Conservation (phyloP, 2,113 vertebrate species). For the Lepisosteus oculatus region DNA sequence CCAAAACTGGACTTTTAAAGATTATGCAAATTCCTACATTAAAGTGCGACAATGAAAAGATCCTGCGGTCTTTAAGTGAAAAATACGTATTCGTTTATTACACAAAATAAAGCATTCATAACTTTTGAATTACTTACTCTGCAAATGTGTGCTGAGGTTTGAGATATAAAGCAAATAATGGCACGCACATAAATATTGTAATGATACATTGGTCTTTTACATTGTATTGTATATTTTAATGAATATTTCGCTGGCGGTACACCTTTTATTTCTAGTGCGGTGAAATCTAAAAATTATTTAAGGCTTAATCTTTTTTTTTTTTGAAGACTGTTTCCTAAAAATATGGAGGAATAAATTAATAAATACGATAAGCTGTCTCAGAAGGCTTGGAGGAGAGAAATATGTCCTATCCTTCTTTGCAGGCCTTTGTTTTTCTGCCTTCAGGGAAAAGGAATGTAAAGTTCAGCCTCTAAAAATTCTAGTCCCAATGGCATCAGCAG, state of each 20-base stretch:
- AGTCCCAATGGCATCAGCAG: constrained; percentile 44
- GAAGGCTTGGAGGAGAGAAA: constrained; percentile 16
- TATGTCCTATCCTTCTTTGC: constrained; percentile 17
- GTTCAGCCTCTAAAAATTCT: constrained; percentile 41
- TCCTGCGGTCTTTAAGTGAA: too few species aligned
- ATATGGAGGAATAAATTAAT: background rate
- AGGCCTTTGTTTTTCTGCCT: constrained; percentile 50
- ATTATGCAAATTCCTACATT: too few species aligned
- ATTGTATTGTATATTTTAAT: background rate
- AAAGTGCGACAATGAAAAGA: too few species aligned
- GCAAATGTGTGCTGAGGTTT: too few species aligned
- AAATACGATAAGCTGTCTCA: background rate
- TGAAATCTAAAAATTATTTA: constrained; percentile 28
- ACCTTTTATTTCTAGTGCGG: background rate
- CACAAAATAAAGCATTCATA: too few species aligned
- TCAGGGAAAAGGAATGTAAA: constrained; percentile 42
- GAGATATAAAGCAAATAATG: background rate
- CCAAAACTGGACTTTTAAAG: too few species aligned
- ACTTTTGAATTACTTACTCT: too few species aligned
- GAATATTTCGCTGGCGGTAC: background rate
- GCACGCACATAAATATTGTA: background rate
- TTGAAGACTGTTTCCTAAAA: background rate
- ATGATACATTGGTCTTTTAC: too few species aligned
- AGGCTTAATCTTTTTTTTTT: background rate
- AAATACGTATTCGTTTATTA: too few species aligned